Conservation (phyloP, 2,797 vertebrate genomes). For the Intellagama lesueurii region DNA sequence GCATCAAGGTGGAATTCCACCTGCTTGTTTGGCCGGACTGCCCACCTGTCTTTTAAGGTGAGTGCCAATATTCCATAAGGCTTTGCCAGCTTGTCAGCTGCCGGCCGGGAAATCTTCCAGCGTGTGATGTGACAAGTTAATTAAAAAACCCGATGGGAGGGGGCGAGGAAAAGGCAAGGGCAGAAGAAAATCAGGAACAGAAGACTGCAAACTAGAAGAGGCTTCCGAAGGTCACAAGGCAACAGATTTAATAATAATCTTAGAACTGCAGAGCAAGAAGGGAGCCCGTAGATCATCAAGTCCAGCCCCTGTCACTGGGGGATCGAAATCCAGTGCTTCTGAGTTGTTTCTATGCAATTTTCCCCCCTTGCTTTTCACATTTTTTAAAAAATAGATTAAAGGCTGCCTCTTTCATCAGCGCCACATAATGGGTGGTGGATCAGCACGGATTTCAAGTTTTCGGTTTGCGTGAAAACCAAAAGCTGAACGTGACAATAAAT, state of each 20-base stretch:
- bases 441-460: too few species aligned
- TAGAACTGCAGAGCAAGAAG: too few species aligned
- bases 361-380: too few species aligned
- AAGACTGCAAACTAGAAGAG: neutral
- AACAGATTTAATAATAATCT: neutral
- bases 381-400: too few species aligned
- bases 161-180: neutral
- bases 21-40: conserved; percentile 68
- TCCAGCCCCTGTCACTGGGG: too few species aligned
- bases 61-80: conserved; percentile 78
- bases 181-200: neutral
- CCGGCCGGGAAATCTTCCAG: neutral
- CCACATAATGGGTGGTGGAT: too few species aligned
- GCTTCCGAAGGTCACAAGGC: neutral
- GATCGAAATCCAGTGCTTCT: too few species aligned
- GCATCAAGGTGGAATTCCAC: conserved; percentile 73
- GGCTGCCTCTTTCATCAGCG: too few species aligned
- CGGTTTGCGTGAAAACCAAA: too few species aligned
- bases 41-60: conserved; percentile 81
- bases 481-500: too few species aligned
- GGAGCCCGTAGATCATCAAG: too few species aligned
- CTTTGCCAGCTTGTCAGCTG: conserved; percentile 79
- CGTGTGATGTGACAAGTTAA: conserved; percentile 25
- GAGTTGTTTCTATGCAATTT: too few species aligned
- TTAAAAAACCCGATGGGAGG: conserved; percentile 19